Evolutionary conservation across 92 coral and sea anemone species (phyloP).

Genomic region (Paragorgia papillata): DNA sequence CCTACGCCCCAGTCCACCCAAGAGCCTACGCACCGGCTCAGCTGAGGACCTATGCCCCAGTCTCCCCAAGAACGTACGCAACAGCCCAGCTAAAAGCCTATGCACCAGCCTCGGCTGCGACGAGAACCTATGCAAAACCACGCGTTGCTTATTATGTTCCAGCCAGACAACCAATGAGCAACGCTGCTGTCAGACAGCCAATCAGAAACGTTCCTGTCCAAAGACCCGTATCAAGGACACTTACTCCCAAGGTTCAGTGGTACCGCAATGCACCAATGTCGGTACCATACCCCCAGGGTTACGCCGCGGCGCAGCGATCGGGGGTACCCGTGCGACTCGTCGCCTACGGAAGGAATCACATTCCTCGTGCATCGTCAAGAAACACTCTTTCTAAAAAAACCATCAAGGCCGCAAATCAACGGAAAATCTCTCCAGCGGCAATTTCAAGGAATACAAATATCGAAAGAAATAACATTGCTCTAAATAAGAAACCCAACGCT

Average conservation of each 20-base stretch:
- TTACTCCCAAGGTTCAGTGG: constrained; percentile 4
- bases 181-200: constrained; percentile 2
- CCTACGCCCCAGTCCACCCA: background rate
- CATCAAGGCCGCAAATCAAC: background rate
- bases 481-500: background rate
- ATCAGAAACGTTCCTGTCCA: background rate
- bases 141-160: background rate
- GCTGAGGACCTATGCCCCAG: background rate
- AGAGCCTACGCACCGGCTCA: constrained; percentile 24
- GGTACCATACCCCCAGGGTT: constrained; percentile 19
- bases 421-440: background rate
- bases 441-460: background rate
- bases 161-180: constrained; percentile 25
- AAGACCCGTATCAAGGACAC: background rate
- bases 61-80: background rate
- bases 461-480: background rate
- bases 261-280: background rate
- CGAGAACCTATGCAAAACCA: background rate
- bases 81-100: constrained; percentile 5
- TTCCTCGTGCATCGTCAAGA: background rate
- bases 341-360: constrained; percentile 26
- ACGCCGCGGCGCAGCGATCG: background rate
- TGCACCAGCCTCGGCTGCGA: background rate
- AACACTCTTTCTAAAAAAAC: background rate
- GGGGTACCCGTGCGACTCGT: background rate